phyloP scores from a whole-genome alignment of 2,113 vertebrate species.

The Lepus americanus region DNA sequence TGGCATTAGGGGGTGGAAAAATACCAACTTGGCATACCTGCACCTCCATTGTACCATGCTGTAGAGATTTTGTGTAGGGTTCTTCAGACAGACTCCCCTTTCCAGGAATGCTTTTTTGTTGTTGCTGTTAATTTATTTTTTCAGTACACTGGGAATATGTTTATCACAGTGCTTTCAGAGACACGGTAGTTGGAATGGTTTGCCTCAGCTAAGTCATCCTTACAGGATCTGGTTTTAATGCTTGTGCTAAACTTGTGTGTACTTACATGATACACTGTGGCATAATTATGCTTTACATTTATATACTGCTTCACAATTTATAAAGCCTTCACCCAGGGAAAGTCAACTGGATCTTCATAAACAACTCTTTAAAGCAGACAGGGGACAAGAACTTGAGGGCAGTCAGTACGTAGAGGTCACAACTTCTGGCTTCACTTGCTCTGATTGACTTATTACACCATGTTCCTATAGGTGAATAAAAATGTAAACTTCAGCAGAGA shows the following conservation, averaged over 20 bases:
- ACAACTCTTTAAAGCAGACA: neutral
- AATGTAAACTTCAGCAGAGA: neutral
- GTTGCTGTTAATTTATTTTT: neutral
- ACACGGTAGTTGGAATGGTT: slow-evolving; percentile 2
- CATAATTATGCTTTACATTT: slow-evolving; percentile 12
- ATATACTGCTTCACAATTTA: slow-evolving; percentile 18
- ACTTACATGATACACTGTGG: neutral
- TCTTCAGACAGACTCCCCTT: neutral
- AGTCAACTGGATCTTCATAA: slow-evolving; percentile 35
- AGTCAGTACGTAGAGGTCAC: neutral
- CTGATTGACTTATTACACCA: neutral
- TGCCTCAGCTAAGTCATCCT: neutral
- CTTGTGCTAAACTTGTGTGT: neutral
- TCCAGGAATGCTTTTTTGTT: neutral
- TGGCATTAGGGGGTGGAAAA: neutral
- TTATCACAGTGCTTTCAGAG: neutral
- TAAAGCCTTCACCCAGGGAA: neutral
- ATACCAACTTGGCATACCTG: neutral
- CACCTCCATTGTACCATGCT: neutral
- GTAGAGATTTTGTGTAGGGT: neutral
- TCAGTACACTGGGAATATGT: neutral
- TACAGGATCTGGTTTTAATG: slow-evolving; percentile 8
- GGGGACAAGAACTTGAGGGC: slow-evolving; percentile 1
- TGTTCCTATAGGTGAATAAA: slow-evolving; percentile 17
- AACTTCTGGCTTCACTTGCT: neutral